Percentiles rank a stretch among this genome's conserved stretches.
These are phyloP conservation scores for Crioceris asparagi DNA, from an alignment of 2,888 invertebrate genomes.

Conservation along the genomic window DNA sequence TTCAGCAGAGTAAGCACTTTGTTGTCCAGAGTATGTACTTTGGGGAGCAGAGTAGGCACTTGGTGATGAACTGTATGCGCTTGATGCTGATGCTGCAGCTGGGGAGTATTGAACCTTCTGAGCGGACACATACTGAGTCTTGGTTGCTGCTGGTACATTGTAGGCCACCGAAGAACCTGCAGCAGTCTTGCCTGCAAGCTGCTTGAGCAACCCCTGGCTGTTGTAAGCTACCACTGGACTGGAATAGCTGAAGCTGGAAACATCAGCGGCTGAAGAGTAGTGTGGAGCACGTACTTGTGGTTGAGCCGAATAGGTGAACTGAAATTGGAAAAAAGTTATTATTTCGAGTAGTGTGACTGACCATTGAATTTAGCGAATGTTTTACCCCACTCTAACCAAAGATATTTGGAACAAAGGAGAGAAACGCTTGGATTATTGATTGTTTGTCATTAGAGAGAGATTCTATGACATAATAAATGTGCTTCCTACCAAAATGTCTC, in stretches of 20 bases:
- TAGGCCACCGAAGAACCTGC: slow-evolving; percentile 15
- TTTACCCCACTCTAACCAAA: no score
- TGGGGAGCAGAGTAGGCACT: neutral
- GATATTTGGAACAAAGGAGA: no score
- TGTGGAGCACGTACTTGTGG: slow-evolving; percentile 18
- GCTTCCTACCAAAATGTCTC: no score
- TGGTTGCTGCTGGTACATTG: slow-evolving; percentile 10
- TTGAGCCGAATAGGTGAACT: slow-evolving; percentile 17
- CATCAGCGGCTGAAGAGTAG: slow-evolving; percentile 35
- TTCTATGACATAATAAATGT: no score
- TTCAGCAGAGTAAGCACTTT: slow-evolving; percentile 1
- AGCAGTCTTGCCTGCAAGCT: slow-evolving; percentile 26
- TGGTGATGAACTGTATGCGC: slow-evolving; percentile 3
- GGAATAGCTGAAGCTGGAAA: slow-evolving; percentile 34
- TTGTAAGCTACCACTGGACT: slow-evolving; percentile 35
- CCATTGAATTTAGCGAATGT: no score
- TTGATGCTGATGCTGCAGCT: slow-evolving; percentile 10
- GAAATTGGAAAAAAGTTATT: no score
- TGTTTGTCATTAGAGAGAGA: no score
- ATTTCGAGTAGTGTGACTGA: no score
- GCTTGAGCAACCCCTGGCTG: slow-evolving; percentile 31
- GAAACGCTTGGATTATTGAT: no score
- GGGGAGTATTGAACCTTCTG: slow-evolving; percentile 8
- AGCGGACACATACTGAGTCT: slow-evolving; percentile 7
- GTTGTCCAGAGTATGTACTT: slow-evolving; percentile 6